Conservation (phyloP, 2,113 vertebrate species). For the Macrotus californicus region DNA sequence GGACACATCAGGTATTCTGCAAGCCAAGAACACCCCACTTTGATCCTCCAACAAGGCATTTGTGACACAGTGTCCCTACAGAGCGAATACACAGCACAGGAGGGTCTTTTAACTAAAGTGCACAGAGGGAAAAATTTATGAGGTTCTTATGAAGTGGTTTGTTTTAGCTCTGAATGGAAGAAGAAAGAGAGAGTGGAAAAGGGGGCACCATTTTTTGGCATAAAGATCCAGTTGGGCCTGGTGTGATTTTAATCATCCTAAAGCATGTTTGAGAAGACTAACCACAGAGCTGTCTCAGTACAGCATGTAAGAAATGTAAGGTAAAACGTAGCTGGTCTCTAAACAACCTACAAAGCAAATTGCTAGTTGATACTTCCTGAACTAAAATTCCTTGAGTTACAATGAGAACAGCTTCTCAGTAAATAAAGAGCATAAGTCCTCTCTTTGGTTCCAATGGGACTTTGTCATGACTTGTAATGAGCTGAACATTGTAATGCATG, state of each 20-base stretch:
- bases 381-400: constrained; percentile 58
- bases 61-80: constrained; percentile 66
- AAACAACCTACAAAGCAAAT: constrained; percentile 63
- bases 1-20: constrained; percentile 42
- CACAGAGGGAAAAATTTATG: constrained; percentile 65
- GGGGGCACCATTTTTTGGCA: constrained; percentile 47
- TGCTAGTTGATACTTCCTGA: constrained; percentile 44
- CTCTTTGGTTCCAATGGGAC: constrained; percentile 46
- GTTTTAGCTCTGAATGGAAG: constrained; percentile 78
- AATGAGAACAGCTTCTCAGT: constrained; percentile 39
- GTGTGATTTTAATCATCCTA: constrained; percentile 74
- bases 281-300: constrained; percentile 68
- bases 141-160: constrained; percentile 77
- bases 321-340: constrained; percentile 49
- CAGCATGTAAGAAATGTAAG: constrained; percentile 62
- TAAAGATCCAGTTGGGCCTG: constrained; percentile 69
- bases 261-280: constrained; percentile 66
- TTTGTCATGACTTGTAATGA: constrained; percentile 72
- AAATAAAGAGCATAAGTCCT: constrained; percentile 19
- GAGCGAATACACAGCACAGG: constrained; percentile 60
- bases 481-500: constrained; percentile 50
- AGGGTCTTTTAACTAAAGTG: constrained; percentile 71
- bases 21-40: constrained; percentile 65
- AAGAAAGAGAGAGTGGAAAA: constrained; percentile 47
- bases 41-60: constrained; percentile 74